A percentile compares a stretch with the other conserved stretches of the same genome.
Conservation (phyloP, 2,113 vertebrate species). For the Xiphophorus maculatus region DNA sequence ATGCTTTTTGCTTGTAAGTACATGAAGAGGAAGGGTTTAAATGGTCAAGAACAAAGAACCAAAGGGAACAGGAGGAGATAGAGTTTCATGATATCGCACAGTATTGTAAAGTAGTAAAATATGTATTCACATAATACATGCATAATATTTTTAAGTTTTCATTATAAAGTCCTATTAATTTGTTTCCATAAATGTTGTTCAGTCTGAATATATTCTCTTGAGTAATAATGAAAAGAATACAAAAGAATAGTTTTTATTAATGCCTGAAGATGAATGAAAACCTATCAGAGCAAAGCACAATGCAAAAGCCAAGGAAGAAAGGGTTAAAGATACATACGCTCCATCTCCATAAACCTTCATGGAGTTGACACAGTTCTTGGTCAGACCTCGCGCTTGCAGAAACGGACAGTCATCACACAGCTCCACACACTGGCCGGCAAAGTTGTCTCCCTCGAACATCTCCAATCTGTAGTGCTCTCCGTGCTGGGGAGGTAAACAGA, state of each 20-base stretch:
- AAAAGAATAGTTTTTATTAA: too few relatives aligned
- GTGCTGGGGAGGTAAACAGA: constrained; percentile 74
- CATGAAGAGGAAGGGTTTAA: neutral
- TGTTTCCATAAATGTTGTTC: neutral
- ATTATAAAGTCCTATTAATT: neutral
- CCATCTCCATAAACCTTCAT: constrained; percentile 89
- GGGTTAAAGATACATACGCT: constrained; percentile 80
- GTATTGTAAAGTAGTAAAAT: neutral
- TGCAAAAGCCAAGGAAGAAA: neutral
- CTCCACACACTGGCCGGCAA: constrained; percentile 86
- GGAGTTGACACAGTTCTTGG: constrained; percentile 87
- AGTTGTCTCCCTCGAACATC: constrained; percentile 88
- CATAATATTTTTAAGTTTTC: too few relatives aligned
- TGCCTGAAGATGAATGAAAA: neutral
- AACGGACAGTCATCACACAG: constrained; percentile 89
- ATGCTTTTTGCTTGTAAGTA: neutral
- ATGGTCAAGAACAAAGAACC: neutral
- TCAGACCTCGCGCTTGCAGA: constrained; percentile 87
- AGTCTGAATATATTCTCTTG: too few relatives aligned
- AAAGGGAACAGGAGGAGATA: neutral
- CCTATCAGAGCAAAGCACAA: neutral
- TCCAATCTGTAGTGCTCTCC: constrained; percentile 89
- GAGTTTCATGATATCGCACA: neutral
- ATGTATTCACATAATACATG: neutral
- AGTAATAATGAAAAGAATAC: too few relatives aligned